Evolutionary conservation across 2,113 vertebrate genomes (phyloP).

Genomic region (Chauna torquata): DNA sequence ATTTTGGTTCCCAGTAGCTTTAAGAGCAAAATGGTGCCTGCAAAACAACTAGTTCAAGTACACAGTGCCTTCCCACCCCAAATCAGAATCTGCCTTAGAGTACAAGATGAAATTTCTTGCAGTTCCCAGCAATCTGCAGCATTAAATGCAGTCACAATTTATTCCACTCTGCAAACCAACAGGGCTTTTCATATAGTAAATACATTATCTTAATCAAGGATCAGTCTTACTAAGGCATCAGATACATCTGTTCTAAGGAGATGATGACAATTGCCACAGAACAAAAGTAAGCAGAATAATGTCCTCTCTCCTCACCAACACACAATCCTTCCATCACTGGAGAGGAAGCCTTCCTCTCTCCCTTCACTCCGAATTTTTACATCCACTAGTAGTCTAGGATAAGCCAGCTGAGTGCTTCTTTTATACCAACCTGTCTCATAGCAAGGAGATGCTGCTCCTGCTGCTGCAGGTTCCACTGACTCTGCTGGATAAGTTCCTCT

Average conservation of each 20-base stretch:
- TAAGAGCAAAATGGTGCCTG: not conserved
- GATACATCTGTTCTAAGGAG: no score
- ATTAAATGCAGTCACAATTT: not conserved
- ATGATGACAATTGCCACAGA: rapidly evolving
- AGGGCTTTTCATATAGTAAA: not conserved
- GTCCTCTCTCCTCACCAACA: not conserved
- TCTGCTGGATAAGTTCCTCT: slow-evolving; percentile 96
- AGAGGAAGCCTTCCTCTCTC: not conserved
- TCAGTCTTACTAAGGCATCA: no score
- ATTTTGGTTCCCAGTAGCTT: not conserved
- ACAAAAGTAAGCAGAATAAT: not conserved
- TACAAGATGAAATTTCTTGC: not conserved
- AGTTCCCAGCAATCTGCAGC: not conserved
- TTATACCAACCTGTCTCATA: slow-evolving; percentile 86
- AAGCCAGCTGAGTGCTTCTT: rapidly evolving
- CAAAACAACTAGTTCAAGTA: not conserved
- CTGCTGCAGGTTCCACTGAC: slow-evolving; percentile 96
- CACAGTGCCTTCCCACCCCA: not conserved
- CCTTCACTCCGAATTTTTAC: not conserved
- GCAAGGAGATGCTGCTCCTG: slow-evolving; percentile 96
- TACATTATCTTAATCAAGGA: not conserved
- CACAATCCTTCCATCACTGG: rapidly evolving
- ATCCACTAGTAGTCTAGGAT: no score
- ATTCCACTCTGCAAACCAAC: not conserved
- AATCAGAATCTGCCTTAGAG: not conserved